Percentiles rank a stretch among this genome's conserved stretches.
Evolutionary conservation across 2,113 vertebrate species (phyloP).

Genomic region (Poeciliopsis occidentalis): DNA sequence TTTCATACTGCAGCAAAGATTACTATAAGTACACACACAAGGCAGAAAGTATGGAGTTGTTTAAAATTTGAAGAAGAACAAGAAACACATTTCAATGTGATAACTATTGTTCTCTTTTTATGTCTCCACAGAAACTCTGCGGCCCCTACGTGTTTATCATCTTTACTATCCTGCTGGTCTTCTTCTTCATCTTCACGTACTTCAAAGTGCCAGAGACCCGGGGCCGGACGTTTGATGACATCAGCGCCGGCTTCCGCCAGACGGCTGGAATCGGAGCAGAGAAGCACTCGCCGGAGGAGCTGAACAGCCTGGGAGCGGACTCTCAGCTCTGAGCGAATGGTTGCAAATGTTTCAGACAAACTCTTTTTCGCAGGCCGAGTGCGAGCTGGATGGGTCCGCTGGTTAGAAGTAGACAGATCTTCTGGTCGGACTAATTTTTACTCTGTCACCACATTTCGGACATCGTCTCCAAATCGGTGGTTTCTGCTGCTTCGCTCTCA

Average conservation of each 20-base stretch:
- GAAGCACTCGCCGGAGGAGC: constrained; percentile 88
- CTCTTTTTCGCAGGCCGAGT: constrained; percentile 15
- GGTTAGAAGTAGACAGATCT: constrained; percentile 56
- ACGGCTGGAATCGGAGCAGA: constrained; percentile 68
- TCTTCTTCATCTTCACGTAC: constrained; percentile 98
- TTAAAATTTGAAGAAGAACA: background rate
- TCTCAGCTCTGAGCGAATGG: constrained; percentile 87
- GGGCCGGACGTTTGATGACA: constrained; percentile 96
- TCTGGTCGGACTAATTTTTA: constrained; percentile 47
- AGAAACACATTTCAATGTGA: background rate
- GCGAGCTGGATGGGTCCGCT: constrained; percentile 36
- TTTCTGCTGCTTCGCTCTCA: constrained; percentile 27
- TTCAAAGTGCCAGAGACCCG: constrained; percentile 98
- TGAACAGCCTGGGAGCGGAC: constrained; percentile 91
- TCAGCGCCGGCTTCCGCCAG: constrained; percentile 90
- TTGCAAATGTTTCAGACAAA: constrained; percentile 10
- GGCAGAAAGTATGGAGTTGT: background rate
- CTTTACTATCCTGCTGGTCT: constrained; percentile 89
- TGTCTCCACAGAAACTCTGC: constrained; percentile 81
- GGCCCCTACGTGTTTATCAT: constrained; percentile 96
- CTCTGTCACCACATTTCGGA: constrained; percentile 67
- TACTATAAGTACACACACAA: no score
- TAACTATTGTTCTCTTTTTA: background rate
- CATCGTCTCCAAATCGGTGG: constrained; percentile 18
- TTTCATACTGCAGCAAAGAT: no score